Evolutionary conservation across 2,797 vertebrate genomes (phyloP).

Genomic region (Ciconia nigra): DNA sequence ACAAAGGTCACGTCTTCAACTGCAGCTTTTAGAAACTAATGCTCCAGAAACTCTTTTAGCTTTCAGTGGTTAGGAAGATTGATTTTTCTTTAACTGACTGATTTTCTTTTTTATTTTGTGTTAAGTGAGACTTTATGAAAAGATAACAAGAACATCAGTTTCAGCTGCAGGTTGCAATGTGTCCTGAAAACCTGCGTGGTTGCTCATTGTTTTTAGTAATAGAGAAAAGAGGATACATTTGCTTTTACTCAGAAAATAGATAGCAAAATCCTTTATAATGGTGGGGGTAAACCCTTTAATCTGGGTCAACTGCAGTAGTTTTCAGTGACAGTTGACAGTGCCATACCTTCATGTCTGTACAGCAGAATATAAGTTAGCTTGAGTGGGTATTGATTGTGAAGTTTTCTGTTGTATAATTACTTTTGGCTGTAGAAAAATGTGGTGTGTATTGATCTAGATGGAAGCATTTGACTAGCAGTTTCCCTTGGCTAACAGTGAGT

Average conservation of each 20-base stretch:
- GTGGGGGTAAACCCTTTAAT: constrained; percentile 10
- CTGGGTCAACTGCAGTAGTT: constrained; percentile 27
- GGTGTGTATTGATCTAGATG: constrained; percentile 89
- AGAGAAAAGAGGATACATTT: neutral
- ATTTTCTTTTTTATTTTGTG: neutral
- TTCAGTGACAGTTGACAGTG: constrained; percentile 77
- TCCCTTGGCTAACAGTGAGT: constrained; percentile 91
- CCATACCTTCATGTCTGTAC: constrained; percentile 46
- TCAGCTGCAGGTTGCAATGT: neutral
- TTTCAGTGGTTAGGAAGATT: constrained; percentile 15
- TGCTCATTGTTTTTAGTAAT: neutral
- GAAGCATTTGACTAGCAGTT: constrained; percentile 84
- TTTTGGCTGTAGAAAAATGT: constrained; percentile 82
- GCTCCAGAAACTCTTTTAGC: constrained; percentile 6
- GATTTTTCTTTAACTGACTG: constrained; percentile 16
- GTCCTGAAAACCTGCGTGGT: neutral
- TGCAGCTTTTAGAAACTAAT: constrained; percentile 12
- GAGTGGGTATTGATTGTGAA: constrained; percentile 90
- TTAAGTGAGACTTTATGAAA: constrained; percentile 26
- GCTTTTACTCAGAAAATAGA: neutral
- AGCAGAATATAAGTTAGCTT: constrained; percentile 81
- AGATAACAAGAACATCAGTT: neutral
- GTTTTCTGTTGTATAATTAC: constrained; percentile 97
- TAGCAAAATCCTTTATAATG: neutral
- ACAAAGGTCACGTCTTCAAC: neutral